These are phyloP conservation scores for Mustela nigripes DNA, from an alignment of 2,113 vertebrate species.

Conservation along the genomic window DNA sequence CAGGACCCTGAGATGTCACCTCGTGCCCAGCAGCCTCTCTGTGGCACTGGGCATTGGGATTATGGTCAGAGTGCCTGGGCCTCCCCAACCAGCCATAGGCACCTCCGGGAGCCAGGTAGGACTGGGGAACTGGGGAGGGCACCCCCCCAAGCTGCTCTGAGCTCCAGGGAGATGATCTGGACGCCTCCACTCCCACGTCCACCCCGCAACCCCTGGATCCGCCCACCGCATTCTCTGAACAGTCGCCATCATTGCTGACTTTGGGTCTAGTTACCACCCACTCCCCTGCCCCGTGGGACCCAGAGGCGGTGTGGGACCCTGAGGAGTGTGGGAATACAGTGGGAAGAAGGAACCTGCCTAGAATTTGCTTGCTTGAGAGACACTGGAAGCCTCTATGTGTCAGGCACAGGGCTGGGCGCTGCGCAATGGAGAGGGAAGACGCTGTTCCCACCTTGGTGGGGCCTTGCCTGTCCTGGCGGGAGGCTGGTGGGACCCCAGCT, in stretches of 20 bases:
- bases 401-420: not conserved
- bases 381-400: not conserved
- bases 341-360: not conserved
- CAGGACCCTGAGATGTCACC: not conserved
- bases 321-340: not conserved
- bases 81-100: fast-evolving
- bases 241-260: not conserved
- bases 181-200: not conserved
- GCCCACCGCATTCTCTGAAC: not conserved
- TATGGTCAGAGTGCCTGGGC: not conserved
- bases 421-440: not conserved
- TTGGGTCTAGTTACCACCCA: not conserved
- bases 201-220: not conserved
- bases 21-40: fast-evolving
- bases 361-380: not conserved
- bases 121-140: not conserved
- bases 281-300: not conserved
- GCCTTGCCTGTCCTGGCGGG: fast-evolving
- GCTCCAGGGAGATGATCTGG: not conserved
- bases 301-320: not conserved
- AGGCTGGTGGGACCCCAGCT: not conserved
- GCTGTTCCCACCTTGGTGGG: not conserved
- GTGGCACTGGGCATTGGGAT: not conserved
- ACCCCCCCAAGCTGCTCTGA: not conserved
- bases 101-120: not conserved